Evolutionary conservation across 2,888 invertebrate species (phyloP).

Genomic region (Danaus chrysippus): DNA sequence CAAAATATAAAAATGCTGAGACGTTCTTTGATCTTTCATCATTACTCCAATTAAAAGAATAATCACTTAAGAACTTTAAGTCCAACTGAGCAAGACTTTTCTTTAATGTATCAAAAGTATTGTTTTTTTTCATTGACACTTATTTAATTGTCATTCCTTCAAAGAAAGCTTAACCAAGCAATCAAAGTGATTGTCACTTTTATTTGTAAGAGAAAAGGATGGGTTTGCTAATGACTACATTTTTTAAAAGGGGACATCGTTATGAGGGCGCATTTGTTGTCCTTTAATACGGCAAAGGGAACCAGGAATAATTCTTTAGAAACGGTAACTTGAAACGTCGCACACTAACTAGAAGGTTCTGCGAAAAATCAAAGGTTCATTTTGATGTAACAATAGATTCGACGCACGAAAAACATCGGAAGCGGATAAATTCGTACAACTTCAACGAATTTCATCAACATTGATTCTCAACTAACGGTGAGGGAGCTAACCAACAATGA

Average conservation of each 20-base stretch:
- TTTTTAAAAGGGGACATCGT: neutral
- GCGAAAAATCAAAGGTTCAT: constrained; percentile 20
- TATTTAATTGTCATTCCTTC: no score
- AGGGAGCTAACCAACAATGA: constrained; percentile 34
- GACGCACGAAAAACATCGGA: constrained; percentile 18
- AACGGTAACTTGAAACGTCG: constrained; percentile 17
- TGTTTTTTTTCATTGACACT: no score
- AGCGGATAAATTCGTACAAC: constrained; percentile 19
- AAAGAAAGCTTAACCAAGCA: neutral
- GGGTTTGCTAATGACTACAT: neutral
- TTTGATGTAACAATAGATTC: constrained; percentile 17
- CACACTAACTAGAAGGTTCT: constrained; percentile 16
- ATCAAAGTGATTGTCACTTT: neutral
- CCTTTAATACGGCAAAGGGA: constrained; percentile 5
- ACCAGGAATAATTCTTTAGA: constrained; percentile 8
- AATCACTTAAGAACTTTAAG: no score
- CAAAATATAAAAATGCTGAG: no score
- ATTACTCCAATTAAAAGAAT: no score
- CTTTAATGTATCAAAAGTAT: no score
- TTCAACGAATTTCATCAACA: constrained; percentile 27
- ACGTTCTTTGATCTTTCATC: no score
- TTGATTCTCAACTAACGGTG: constrained; percentile 45
- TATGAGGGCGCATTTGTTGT: constrained; percentile 1
- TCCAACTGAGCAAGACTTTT: no score
- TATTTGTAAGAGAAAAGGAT: neutral